phyloP scores from a whole-genome alignment of 2,113 vertebrate genomes.

The Hydropotes inermis region DNA sequence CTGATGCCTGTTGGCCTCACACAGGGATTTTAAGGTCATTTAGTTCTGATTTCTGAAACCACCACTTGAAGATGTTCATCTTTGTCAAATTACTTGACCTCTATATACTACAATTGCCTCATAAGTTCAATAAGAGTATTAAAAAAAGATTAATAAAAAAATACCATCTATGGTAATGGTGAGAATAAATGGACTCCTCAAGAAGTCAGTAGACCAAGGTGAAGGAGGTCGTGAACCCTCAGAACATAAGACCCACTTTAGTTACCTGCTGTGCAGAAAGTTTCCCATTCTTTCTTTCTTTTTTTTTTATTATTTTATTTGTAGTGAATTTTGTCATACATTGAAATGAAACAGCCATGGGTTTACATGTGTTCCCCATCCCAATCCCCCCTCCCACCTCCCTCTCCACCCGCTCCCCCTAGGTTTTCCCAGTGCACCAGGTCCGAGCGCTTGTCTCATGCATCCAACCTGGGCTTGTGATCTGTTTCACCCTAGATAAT shows the following conservation, averaged over 20 bases:
- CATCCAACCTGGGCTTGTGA: no score
- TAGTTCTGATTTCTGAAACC: not conserved
- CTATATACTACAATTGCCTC: not conserved
- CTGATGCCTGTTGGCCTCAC: not conserved
- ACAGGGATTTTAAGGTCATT: not conserved
- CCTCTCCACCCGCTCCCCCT: no score
- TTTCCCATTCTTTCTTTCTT: not conserved
- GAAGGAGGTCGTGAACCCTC: not conserved
- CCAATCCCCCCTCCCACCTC: no score
- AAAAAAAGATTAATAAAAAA: not conserved
- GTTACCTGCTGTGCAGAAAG: not conserved
- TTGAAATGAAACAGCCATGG: no score
- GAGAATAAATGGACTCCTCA: not conserved
- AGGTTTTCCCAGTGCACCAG: no score
- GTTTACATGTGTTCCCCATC: no score
- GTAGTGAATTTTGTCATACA: no score
- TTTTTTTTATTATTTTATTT: no score
- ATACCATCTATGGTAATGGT: not conserved
- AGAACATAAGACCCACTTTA: not conserved
- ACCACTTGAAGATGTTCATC: not conserved
- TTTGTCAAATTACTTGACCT: not conserved
- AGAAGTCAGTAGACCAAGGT: not conserved
- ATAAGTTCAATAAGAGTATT: not conserved
- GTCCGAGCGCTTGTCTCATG: no score
- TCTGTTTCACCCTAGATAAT: no score